Conservation (phyloP, 2,113 vertebrate species). For the Puntigrus tetrazona region DNA sequence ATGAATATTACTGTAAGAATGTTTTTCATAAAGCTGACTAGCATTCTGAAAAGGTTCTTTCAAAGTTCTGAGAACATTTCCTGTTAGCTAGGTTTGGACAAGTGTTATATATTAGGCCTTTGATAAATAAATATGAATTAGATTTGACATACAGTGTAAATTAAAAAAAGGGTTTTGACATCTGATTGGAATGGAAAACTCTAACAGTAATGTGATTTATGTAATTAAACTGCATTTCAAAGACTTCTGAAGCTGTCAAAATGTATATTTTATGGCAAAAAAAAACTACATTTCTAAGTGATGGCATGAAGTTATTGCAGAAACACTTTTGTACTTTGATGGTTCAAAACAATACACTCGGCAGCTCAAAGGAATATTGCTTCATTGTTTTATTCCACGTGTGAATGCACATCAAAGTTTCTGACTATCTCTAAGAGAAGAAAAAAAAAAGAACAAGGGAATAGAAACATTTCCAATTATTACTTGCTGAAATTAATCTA, state of each 20-base stretch:
- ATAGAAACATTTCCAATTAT: conserved; percentile 26
- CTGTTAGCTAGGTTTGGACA: background rate
- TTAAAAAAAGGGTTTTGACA: background rate
- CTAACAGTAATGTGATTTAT: no score
- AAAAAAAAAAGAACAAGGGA: conserved; percentile 20
- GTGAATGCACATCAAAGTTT: conserved; percentile 34
- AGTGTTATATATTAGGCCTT: background rate
- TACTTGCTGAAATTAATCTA: conserved; percentile 28
- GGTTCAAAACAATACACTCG: conserved; percentile 13
- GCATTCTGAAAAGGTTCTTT: no score
- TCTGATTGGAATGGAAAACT: background rate
- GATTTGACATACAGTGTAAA: background rate
- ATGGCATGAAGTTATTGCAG: background rate
- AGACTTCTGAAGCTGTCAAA: background rate
- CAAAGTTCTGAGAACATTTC: no score
- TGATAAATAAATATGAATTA: no score
- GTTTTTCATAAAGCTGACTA: no score
- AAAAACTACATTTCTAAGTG: background rate
- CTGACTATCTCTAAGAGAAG: background rate
- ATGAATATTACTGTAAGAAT: no score
- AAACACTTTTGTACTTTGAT: conserved; percentile 14
- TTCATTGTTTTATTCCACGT: conserved; percentile 36
- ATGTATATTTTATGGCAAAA: background rate
- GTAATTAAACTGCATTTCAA: background rate
- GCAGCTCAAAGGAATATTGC: background rate